These are phyloP conservation scores for Upupa epops DNA, from an alignment of 2,113 vertebrate genomes.

Conservation along the genomic window DNA sequence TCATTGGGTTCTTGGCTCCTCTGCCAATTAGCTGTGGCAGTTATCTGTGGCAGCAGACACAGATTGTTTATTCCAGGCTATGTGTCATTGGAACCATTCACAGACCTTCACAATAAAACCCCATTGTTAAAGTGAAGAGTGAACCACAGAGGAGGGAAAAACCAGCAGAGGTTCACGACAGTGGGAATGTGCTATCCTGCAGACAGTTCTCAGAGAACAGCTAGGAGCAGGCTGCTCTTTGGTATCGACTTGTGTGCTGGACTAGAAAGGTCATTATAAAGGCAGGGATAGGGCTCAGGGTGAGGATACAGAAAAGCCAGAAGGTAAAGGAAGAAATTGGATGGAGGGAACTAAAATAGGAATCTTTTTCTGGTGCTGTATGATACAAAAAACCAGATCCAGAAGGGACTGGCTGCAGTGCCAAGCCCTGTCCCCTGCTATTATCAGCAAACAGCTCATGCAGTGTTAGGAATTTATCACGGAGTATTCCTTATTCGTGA, in stretches of 20 bases:
- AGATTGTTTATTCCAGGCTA: background rate
- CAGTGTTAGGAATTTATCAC: background rate
- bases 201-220: background rate
- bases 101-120: background rate
- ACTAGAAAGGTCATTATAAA: background rate
- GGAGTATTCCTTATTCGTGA: background rate
- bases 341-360: background rate
- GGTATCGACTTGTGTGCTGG: background rate
- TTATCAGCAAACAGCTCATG: background rate
- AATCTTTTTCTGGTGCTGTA: background rate
- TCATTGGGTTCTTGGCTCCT: background rate
- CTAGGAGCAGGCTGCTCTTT: background rate
- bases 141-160: background rate
- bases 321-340: background rate
- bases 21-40: background rate
- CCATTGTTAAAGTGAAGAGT: background rate
- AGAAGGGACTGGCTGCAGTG: background rate
- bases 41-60: background rate
- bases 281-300: background rate
- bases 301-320: background rate
- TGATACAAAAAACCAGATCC: background rate
- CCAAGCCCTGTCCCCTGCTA: background rate
- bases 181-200: fast-evolving
- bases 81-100: background rate
- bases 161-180: background rate